Evolutionary conservation across 2,113 vertebrate genomes (phyloP).

Genomic region (Petrocephalus zakoni): DNA sequence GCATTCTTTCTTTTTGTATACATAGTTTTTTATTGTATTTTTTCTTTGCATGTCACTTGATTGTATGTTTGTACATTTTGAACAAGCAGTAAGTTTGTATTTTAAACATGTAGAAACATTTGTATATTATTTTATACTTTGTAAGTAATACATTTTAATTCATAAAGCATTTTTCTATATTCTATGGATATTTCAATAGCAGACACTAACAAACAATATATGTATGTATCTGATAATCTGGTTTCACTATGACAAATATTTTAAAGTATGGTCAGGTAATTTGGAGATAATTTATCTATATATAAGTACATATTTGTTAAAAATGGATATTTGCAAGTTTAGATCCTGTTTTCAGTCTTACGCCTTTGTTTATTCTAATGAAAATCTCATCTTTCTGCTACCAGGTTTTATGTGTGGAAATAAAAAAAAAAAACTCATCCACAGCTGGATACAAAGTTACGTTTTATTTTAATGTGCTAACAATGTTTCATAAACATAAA

Average conservation of each 20-base stretch:
- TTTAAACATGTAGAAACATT: conserved; percentile 95
- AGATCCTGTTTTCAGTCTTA: conserved; percentile 93
- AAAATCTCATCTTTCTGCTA: conserved; percentile 94
- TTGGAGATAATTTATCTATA: conserved; percentile 57
- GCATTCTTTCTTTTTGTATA: conserved; percentile 97
- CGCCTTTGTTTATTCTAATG: conserved; percentile 68
- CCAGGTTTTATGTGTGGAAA: conserved; percentile 98
- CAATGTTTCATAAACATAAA: neutral
- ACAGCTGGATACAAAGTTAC: conserved; percentile 43
- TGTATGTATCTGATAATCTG: conserved; percentile 16
- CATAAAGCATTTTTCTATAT: conserved; percentile 99
- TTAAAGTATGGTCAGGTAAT: neutral
- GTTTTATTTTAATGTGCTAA: neutral
- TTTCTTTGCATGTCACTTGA: conserved; percentile 18
- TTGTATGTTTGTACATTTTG: conserved; percentile 71
- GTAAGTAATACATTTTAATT: conserved; percentile 99
- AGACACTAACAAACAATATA: conserved; percentile 70
- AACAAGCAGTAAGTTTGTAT: conserved; percentile 89
- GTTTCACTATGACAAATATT: conserved; percentile 5
- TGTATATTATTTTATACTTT: conserved; percentile 99
- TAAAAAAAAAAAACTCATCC: conserved; percentile 76
- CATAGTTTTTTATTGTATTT: conserved; percentile 62
- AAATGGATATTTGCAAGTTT: conserved; percentile 87
- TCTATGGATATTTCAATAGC: conserved; percentile 76
- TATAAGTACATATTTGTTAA: conserved; percentile 74